These are phyloP conservation scores for Galeopterus variegatus DNA, from an alignment of 2,113 vertebrate species.

Conservation along the genomic window DNA sequence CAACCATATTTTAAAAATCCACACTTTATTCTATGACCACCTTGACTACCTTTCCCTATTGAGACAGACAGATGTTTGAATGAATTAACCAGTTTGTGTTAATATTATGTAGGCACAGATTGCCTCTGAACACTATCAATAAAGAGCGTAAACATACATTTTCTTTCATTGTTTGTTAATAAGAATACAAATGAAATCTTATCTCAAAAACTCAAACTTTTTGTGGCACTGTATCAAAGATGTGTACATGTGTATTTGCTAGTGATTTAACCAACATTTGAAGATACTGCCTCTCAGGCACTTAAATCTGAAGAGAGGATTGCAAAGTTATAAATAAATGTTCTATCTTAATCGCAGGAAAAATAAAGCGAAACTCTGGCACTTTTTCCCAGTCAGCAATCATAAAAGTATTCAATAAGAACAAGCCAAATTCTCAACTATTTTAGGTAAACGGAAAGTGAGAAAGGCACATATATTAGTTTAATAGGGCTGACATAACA, in stretches of 20 bases:
- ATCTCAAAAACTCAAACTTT: not conserved
- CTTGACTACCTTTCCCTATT: not conserved
- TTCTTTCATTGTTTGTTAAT: slow-evolving; percentile 26
- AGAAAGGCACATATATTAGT: not conserved
- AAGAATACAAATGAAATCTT: slow-evolving; percentile 23
- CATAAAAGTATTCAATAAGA: not conserved
- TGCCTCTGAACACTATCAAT: not conserved
- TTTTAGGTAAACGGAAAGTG: not conserved
- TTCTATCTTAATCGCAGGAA: slow-evolving; percentile 43
- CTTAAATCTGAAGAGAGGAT: slow-evolving; percentile 41
- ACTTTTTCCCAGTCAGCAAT: slow-evolving; percentile 17
- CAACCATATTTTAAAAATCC: not conserved
- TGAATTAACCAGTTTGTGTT: not conserved
- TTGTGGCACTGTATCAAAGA: not conserved
- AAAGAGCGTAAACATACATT: not conserved
- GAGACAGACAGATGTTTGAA: not conserved
- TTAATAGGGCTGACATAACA: not conserved
- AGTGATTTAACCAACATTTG: not conserved
- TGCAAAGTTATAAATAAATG: slow-evolving; percentile 37
- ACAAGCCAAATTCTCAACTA: slow-evolving; percentile 7
- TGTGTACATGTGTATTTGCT: not conserved
- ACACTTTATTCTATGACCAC: not conserved
- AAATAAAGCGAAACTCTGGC: slow-evolving; percentile 25
- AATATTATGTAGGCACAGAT: not conserved
- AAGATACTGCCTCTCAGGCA: not conserved